A percentile compares a stretch with the other conserved stretches of the same genome.
phyloP scores from a whole-genome alignment of 2,797 vertebrate species.

The Aeoliscus strigatus region DNA sequence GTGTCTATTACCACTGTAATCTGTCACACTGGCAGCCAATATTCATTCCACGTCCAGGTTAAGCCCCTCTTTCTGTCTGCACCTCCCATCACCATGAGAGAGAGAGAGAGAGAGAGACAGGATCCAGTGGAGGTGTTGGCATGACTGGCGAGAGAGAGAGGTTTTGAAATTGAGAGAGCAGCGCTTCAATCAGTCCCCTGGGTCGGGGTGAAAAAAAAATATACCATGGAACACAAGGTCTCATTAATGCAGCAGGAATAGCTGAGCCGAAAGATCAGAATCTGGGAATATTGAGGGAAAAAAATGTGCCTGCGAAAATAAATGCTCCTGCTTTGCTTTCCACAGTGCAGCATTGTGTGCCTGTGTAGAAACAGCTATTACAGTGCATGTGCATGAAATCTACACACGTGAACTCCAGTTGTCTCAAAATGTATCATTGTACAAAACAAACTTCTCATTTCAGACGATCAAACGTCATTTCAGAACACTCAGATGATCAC shows the following conservation, averaged over 20 bases:
- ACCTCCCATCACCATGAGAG: constrained; percentile 53
- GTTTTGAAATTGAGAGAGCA: constrained; percentile 65
- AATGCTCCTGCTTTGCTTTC: too few species aligned
- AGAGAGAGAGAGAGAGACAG: constrained; percentile 10
- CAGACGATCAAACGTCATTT: too few species aligned
- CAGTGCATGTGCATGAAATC: too few species aligned
- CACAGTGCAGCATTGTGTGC: too few species aligned
- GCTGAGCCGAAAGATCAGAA: too few species aligned
- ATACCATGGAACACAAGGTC: constrained; percentile 62
- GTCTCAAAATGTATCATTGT: too few species aligned
- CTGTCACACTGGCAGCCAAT: constrained; percentile 71
- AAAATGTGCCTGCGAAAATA: too few species aligned
- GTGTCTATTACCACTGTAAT: constrained; percentile 78
- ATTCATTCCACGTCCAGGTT: constrained; percentile 73
- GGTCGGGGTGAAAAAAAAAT: constrained; percentile 60
- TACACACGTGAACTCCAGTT: too few species aligned
- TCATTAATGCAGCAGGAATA: constrained; percentile 61
- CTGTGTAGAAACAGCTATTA: too few species aligned
- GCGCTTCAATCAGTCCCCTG: constrained; percentile 69
- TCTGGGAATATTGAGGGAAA: too few species aligned
- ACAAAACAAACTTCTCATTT: too few species aligned
- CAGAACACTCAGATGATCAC: too few species aligned
- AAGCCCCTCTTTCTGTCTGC: constrained; percentile 71
- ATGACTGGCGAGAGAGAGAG: constrained; percentile 26
- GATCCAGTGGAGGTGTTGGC: constrained; percentile 43